Evolutionary conservation across 2,888 invertebrate species (phyloP), one percentile per base, ranked within the genome.

Genomic region (Phengaris arion): DNA sequence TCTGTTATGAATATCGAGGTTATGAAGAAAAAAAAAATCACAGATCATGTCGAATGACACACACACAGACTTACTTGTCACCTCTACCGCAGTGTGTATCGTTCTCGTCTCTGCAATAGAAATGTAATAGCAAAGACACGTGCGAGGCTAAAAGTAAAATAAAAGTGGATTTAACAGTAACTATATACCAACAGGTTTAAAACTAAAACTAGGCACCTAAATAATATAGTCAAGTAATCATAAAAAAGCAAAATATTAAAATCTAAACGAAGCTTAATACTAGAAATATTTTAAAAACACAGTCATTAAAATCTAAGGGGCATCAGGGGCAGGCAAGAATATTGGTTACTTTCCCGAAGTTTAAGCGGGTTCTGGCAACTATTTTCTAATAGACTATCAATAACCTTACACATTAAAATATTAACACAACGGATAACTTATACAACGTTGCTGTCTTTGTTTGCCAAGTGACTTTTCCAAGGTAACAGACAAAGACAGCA

Each of bases 81-180:
- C 79, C 76, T 77, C 77, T 78, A 68, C 80, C 77, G 79, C 78
- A 80, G 77, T 77, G 73, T 76, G 77, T 78, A 76, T 80, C 79
- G 75, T 79, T 77, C 80, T 77, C 79, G 80, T 80, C 79, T 78
- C 80, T 80, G 80, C 69, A 80, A 80, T 79, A 77, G 79, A 80
- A 80, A 80, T 77, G 78, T 79, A 80, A 79, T 78, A 79, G 78
- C 79, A 79, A 78, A 77, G 77, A 78, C 79, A 79, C 78, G 79
- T 80, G 78, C 79, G 78, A 80, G 78, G 77, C 79, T 76, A 77
- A 77, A 77, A 57, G 59, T 48, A 74, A 74, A 74, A 48, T 51
- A 35, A 64, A 48, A 46, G 48, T 35, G 51, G 48, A 59, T 35
- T 72, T 52, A 35, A 52, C 22, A 22, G 0, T 22, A 35, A 72